Evolutionary conservation across 2,888 invertebrate species (phyloP).

Genomic region (Chymomyza caudatula): DNA sequence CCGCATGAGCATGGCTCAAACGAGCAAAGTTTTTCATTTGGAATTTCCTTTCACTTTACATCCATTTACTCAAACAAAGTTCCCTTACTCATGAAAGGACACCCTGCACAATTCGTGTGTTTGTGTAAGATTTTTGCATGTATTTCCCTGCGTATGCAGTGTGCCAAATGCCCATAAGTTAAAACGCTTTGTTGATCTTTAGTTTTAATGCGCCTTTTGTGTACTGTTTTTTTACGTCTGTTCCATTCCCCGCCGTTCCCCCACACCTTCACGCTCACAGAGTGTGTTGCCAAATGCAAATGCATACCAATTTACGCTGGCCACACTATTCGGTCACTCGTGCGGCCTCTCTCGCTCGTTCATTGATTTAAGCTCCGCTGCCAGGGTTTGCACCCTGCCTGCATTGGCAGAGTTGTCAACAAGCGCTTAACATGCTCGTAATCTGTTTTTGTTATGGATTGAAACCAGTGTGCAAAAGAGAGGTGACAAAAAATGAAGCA

Average conservation of each 20-base stretch:
- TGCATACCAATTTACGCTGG: constrained; percentile 59
- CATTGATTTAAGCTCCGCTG: neutral
- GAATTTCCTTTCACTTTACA: too few relatives aligned
- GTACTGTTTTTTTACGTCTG: constrained; percentile 3
- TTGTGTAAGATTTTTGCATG: neutral
- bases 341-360: neutral
- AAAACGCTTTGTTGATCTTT: constrained; percentile 64
- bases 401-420: constrained; percentile 68
- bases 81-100: neutral
- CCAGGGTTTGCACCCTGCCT: neutral
- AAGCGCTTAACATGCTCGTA: constrained; percentile 42
- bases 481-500: neutral
- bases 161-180: constrained; percentile 43
- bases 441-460: constrained; percentile 63
- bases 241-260: neutral
- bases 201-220: constrained; percentile 45
- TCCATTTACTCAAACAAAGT: neutral
- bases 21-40: too few relatives aligned
- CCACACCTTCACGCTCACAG: constrained; percentile 7
- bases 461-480: neutral
- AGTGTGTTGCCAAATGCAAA: constrained; percentile 56
- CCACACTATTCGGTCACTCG: neutral
- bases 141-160: too few relatives aligned
- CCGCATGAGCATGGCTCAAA: too few relatives aligned
- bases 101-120: neutral